Percentiles rank a stretch among this genome's conserved stretches.
These are phyloP conservation scores for Tamias sibiricus DNA, from an alignment of 2,113 vertebrate species.

Conservation along the genomic window DNA sequence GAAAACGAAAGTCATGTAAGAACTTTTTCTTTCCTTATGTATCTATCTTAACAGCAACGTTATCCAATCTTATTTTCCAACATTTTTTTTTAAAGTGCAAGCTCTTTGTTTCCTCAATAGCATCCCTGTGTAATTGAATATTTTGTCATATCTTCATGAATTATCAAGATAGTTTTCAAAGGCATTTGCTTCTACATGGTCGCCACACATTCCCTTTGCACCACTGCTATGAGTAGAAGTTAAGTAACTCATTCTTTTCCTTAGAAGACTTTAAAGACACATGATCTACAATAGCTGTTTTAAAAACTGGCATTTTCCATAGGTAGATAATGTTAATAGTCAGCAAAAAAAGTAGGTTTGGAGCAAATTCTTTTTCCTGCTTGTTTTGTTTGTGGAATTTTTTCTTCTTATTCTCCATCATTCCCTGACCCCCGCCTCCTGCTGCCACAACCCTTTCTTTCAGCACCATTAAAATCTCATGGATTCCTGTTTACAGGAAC, in stretches of 20 bases:
- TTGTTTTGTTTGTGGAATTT: neutral
- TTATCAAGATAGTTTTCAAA: neutral
- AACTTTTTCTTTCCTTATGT: neutral
- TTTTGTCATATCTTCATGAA: neutral
- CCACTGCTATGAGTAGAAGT: neutral
- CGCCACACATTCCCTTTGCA: neutral
- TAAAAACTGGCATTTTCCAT: neutral
- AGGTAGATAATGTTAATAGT: neutral
- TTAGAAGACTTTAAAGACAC: neutral
- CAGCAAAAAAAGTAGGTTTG: neutral
- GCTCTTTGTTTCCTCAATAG: neutral
- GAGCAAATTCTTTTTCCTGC: neutral
- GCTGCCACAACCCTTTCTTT: neutral
- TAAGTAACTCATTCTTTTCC: neutral
- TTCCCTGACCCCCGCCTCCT: neutral
- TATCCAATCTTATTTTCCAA: neutral
- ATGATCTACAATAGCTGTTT: neutral
- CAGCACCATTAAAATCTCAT: neutral
- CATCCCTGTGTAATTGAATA: neutral
- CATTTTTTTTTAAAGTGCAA: neutral
- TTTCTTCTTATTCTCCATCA: neutral
- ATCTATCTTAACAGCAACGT: neutral
- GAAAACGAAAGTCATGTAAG: neutral
- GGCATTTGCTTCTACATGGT: neutral
- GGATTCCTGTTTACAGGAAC: constrained; percentile 9